Base-by-base conservation (phyloP, 1,140 invertebrate genomes). In the Pemphigus obesinymphae region DNA sequence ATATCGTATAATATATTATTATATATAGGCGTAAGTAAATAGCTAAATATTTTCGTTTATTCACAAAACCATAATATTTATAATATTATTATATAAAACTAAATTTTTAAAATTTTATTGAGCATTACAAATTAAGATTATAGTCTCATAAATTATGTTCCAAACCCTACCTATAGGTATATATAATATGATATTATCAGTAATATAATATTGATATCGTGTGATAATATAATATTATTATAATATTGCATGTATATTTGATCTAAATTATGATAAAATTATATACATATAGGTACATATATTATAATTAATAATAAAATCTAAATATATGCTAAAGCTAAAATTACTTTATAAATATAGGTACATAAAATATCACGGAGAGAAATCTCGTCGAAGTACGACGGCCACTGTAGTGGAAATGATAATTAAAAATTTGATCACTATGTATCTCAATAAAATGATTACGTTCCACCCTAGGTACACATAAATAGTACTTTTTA, bases 141-240 rank as follows among this genome's bases (percentile, higher is more conserved):
- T 78, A 78, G 75, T 78, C 75, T 78, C 53, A 78, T 78, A 78
- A 61, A 78, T 78, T n/a, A 40, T 78, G 53, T 78, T 61, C 17
- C 53, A 61, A 76, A 34, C 29, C 50, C 72, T 76, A 76, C 17
- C 70, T 73, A 73, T 37, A 66, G 15, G 31, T 4, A 29, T 50
- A 31, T 11, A 63, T n/a, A n/a, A n/a, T n/a, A 63, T 40, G 8
- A 5, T 5, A 40, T 45, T 45, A 45, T 37, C 63, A n/a, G 31
- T 55, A 55, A 73, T 48, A 73, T 73, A 48, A 70, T 20, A 48
- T 50, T 23, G 23, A n/a, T 10, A 73, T 72, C 26, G 29, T n/a
- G 17, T 61, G 20, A 58, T 58, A 17, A 58, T 58, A n/a, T n/a
- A n/a, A n/a, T n/a, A n/a, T n/a, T n/a, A n/a, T n/a, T n/a, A n/a